phyloP scores from a whole-genome alignment of 2,888 invertebrate genomes.

The Drosophila rellima region DNA sequence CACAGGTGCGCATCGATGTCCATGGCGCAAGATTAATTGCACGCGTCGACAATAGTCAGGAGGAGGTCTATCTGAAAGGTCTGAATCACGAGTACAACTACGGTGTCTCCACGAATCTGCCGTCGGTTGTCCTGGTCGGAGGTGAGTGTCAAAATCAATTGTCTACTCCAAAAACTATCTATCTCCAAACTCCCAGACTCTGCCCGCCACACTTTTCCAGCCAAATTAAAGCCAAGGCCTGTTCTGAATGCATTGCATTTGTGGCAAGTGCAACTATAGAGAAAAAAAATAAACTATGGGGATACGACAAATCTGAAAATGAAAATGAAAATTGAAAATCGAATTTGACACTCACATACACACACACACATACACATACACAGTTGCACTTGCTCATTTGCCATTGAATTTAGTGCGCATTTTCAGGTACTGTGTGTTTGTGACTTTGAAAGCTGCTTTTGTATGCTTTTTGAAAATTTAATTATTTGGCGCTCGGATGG shows the following conservation, averaged over 20 bases:
- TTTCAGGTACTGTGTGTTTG: slow-evolving; percentile 37
- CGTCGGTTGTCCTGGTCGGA: slow-evolving; percentile 95
- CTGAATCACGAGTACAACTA: slow-evolving; percentile 94
- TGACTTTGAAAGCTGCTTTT: slow-evolving; percentile 70
- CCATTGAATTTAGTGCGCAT: slow-evolving; percentile 54
- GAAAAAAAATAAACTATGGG: slow-evolving; percentile 29
- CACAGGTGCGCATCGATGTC: slow-evolving; percentile 92
- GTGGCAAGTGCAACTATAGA: slow-evolving; percentile 40
- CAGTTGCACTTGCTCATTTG: slow-evolving; percentile 61
- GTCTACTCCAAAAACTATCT: slow-evolving; percentile 29
- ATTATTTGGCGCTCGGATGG: slow-evolving; percentile 64
- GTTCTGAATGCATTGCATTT: slow-evolving; percentile 32
- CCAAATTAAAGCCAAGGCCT: slow-evolving; percentile 51
- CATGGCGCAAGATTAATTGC: slow-evolving; percentile 94
- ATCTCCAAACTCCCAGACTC: too few relatives aligned
- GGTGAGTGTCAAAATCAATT: slow-evolving; percentile 87
- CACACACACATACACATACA: slow-evolving; percentile 17
- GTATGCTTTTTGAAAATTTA: slow-evolving; percentile 71
- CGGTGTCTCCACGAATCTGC: slow-evolving; percentile 93
- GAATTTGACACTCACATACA: slow-evolving; percentile 55
- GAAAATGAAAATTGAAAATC: slow-evolving; percentile 74
- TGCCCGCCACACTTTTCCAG: not conserved
- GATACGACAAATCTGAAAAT: slow-evolving; percentile 58
- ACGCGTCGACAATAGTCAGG: slow-evolving; percentile 93
- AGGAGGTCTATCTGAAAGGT: slow-evolving; percentile 93